Conservation (phyloP, 1,140 invertebrate genomes). For the Calosoma granatense region DNA sequence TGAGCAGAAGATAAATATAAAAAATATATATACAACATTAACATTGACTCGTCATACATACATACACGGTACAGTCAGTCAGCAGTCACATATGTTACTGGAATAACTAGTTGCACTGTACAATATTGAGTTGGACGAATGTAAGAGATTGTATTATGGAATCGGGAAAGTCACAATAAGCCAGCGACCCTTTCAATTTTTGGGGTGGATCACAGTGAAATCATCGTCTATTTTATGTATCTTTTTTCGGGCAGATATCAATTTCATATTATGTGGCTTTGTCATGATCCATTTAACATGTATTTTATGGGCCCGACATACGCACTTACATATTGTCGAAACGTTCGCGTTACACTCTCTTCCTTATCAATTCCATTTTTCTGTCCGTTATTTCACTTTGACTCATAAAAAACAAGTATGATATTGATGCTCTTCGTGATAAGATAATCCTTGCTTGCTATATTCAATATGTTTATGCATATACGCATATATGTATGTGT, state of each 20-base stretch:
- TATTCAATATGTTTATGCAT: no score
- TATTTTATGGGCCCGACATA: conserved; percentile 14
- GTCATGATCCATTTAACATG: conserved; percentile 26
- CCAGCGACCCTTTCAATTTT: conserved; percentile 17
- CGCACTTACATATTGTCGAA: conserved; percentile 4
- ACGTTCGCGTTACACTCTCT: not conserved
- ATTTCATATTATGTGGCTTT: conserved; percentile 25
- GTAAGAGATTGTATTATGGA: not conserved
- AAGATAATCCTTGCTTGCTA: not conserved
- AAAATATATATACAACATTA: conserved; percentile 11
- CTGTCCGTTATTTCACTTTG: not conserved
- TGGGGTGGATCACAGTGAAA: conserved; percentile 21
- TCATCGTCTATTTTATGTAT: conserved; percentile 7
- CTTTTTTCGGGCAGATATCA: conserved; percentile 21
- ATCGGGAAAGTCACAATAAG: conserved; percentile 22
- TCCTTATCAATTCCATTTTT: conserved; percentile 3
- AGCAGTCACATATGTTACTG: no score
- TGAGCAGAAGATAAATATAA: conserved; percentile 16
- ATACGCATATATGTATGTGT: no score
- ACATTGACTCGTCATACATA: no score
- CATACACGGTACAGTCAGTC: no score
- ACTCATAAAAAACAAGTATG: not conserved
- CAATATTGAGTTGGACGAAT: not conserved
- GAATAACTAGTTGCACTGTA: no score
- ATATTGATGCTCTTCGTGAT: not conserved